phyloP scores from a whole-genome alignment of 2,113 vertebrate genomes.

The Ciconia maguari region DNA sequence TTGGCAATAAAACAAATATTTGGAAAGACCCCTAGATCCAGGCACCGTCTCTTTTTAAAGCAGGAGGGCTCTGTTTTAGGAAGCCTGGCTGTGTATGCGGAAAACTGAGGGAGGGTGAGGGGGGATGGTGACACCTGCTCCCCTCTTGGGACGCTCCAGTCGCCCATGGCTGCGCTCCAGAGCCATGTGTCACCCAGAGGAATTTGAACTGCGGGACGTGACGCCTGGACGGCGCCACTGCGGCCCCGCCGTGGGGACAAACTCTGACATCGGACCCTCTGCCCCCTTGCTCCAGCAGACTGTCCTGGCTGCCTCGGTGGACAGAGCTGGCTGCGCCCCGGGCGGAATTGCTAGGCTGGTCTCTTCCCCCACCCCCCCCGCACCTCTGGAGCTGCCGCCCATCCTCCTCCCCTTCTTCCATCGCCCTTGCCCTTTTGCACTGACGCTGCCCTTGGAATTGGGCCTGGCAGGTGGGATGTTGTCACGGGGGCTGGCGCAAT shows the following conservation, averaged over 20 bases:
- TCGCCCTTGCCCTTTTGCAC: neutral
- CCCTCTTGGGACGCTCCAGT: neutral
- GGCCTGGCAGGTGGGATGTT: neutral
- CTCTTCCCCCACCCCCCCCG: neutral
- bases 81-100: neutral
- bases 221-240: neutral
- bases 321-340: neutral
- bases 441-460: neutral
- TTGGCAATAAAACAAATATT: neutral
- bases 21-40: neutral
- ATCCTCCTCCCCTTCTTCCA: neutral
- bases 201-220: neutral
- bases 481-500: neutral
- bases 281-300: neutral
- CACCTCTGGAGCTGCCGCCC: neutral
- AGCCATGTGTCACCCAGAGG: constrained; percentile 17
- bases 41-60: neutral
- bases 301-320: neutral
- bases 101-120: neutral
- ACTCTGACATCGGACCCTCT: neutral
- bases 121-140: neutral
- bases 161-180: neutral
- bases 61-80: neutral
- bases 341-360: neutral
- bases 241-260: fast-evolving